Base-by-base conservation (phyloP, 2,113 vertebrate genomes). In the Ornithorhynchus anatinus region DNA sequence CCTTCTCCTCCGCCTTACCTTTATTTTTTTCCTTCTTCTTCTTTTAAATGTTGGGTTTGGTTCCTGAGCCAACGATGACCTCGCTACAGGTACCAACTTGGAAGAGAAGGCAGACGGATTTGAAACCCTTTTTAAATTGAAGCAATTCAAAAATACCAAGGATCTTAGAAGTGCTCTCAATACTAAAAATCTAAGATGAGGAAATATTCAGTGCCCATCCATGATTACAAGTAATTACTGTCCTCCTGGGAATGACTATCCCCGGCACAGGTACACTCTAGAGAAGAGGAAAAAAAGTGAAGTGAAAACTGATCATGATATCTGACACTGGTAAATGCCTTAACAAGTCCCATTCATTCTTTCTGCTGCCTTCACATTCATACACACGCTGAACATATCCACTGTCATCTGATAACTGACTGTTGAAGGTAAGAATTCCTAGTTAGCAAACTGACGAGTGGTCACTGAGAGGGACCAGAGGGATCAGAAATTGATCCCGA, bases 101-200 rank as follows among this genome's bases (percentile, higher is more conserved):
- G 32, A 62, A n/a, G 48, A 57, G 31, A 72, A 75, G 39, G 47
- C 59, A 71, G 72, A 51, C 73, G 65, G 44, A 67, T 32, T 68
- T 66, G 32, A 31, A 22, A 16, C 45, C 51, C 31, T 33, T 36
- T 79, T 64, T 20, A 38, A 36, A 36, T 17, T 32, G 59, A 54
- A 3, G 13, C 7, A 53, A 52, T 36, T 38, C 36, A 39, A 62
- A 66, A 2, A 23, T 42, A 51, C 8, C 31, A 37, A 63, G 32
- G 22, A 48, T 42, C 29, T 27, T 22, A 29, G 23, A 6, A 44
- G n/a, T 61, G 2, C 15, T 38, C 52, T 44, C 25, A 37, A 56
- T 25, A 48, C 19, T 20, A 27, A 12, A 27, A 48, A 36, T 60
- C 39, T 69, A 3, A 62, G 31, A 35, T 39, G 23, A 14, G 22